Percentiles rank a stretch among this genome's conserved stretches.
Conservation (phyloP, 2,797 vertebrate species). For the Crenichthys baileyi region DNA sequence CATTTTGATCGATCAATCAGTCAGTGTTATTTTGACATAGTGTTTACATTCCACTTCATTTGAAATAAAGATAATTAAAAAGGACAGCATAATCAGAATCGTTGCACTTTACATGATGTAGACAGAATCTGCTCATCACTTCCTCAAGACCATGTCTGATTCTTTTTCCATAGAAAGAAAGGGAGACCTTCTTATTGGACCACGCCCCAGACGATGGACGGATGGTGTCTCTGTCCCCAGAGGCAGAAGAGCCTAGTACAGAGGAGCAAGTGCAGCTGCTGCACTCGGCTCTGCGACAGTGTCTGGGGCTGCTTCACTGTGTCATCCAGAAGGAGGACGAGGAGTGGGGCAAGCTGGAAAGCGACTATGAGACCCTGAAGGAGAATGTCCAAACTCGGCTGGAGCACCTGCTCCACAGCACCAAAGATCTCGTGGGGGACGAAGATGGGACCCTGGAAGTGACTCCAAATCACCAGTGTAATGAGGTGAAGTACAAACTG, state of each 20-base stretch:
- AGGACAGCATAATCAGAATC: background rate
- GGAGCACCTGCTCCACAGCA: conserved; percentile 74
- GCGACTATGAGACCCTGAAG: conserved; percentile 74
- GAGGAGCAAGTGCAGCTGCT: conserved; percentile 73
- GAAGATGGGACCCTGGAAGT: conserved; percentile 57
- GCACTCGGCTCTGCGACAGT: conserved; percentile 77
- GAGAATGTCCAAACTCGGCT: conserved; percentile 70
- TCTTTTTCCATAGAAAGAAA: conserved; percentile 67
- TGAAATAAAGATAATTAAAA: conserved; percentile 10
- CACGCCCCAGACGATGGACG: conserved; percentile 66
- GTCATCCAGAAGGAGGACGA: conserved; percentile 77
- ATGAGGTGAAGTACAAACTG: conserved; percentile 63
- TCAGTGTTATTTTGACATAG: conserved; percentile 1
- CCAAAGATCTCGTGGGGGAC: conserved; percentile 65
- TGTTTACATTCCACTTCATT: conserved; percentile 13
- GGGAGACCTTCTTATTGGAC: conserved; percentile 71
- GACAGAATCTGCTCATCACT: background rate
- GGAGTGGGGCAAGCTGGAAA: conserved; percentile 76
- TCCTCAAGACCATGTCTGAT: background rate
- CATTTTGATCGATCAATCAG: background rate
- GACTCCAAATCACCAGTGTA: conserved; percentile 71
- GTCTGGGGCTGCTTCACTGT: conserved; percentile 77
- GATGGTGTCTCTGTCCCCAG: conserved; percentile 67
- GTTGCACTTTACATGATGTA: background rate
- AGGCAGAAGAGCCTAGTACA: conserved; percentile 47